Evolutionary conservation across 1,140 invertebrate genomes (phyloP).

Genomic region (Liolophura sinensis): DNA sequence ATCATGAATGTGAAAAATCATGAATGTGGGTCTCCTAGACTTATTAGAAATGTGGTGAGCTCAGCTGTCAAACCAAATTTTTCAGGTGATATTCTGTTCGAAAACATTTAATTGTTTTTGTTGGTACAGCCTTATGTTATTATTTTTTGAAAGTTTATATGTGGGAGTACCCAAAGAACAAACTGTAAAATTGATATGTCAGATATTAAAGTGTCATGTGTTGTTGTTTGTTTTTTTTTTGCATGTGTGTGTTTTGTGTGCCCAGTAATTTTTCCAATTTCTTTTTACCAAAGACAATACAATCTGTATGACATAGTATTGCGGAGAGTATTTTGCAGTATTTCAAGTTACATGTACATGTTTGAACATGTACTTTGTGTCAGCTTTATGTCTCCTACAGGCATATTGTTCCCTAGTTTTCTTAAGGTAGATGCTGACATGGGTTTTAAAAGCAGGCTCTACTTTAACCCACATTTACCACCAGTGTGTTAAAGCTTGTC

Average conservation of each 20-base stretch:
- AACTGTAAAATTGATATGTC: no score
- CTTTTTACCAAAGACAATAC: neutral
- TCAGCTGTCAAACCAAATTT: neutral
- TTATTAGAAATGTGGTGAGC: neutral
- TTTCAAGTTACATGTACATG: neutral
- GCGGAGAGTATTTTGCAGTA: neutral
- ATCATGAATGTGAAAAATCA: no score
- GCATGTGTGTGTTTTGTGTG: neutral
- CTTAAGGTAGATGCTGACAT: no score
- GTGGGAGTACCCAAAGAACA: no score
- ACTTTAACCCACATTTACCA: no score
- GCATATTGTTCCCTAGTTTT: neutral
- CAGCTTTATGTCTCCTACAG: neutral
- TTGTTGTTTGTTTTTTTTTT: no score
- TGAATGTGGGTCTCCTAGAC: no score
- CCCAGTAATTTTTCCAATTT: neutral
- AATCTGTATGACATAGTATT: no score
- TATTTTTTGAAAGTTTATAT: neutral
- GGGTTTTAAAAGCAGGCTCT: no score
- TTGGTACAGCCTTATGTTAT: neutral
- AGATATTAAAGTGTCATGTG: neutral
- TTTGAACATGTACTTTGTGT: neutral
- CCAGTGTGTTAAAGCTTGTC: no score
- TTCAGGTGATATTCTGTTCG: neutral
- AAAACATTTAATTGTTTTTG: neutral